Base-by-base conservation (phyloP, 2,797 vertebrate genomes). In the Pangasius macronema region DNA sequence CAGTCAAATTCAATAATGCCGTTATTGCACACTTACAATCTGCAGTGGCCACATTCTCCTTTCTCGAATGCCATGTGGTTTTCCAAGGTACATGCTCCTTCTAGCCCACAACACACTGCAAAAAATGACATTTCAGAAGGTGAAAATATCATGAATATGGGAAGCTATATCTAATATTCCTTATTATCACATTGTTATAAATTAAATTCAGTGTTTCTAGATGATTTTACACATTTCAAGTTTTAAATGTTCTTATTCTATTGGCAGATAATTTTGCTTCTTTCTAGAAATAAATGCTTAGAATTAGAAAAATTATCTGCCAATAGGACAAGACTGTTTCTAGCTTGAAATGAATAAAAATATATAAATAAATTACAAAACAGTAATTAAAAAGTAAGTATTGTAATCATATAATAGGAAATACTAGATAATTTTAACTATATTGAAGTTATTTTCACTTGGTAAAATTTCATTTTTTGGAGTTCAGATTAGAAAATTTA, bases 1-100 rank as follows among this genome's bases (percentile, higher is more conserved):
- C 93, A 94, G 93, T 94, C 93, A 93, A 94, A 94, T 93, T 95
- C 93, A 94, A 95, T 94, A 94, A 95, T 94, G 93, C 93, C 92
- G 92, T 93, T 95, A 93, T 92, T 94, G 90, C 90, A 86, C 90
- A 93, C 93, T 94, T 93, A 92, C 89, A 89, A 88, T 92, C 87
- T 89, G 92, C 91, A 90, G 87, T 89, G 91, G 89, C 92, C 90
- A 93, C 93, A 93, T 93, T 92, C 91, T 91, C 91, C 91, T 82
- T 82, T 42, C n/a, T 65, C 3, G 2, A 42, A 42, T 82, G 33
- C 55, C n/a, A 83, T 83, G 61, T 13, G 27, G 24, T 80, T 80
- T 63, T 84, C 49, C n/a, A 57, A 75, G 14, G 20, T n/a, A 77
- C 75, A 77, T 39, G 9, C 75, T 53, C 49, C 27, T 30, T 77